These are phyloP conservation scores for Trichopria drosophilae DNA, from an alignment of 2,888 invertebrate genomes.

Conservation along the genomic window DNA sequence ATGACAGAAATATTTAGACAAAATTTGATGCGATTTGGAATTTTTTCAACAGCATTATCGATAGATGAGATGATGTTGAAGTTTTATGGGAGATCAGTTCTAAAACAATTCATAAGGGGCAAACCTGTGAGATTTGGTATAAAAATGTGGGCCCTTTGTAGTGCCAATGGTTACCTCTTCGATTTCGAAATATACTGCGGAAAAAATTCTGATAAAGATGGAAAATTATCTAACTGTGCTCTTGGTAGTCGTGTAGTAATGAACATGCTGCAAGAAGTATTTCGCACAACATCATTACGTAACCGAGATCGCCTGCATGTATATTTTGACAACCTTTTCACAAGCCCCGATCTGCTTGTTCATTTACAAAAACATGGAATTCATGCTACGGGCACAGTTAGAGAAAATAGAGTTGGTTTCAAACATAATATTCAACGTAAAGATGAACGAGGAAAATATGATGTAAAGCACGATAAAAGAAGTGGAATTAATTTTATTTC, in stretches of 20 bases:
- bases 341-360: slow-evolving; percentile 5
- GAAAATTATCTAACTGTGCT: slow-evolving; percentile 6
- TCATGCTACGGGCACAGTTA: neutral
- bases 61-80: slow-evolving; percentile 14
- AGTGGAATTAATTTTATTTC: too few relatives aligned
- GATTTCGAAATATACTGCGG: slow-evolving; percentile 23
- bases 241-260: slow-evolving; percentile 14
- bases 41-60: slow-evolving; percentile 6
- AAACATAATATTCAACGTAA: too few relatives aligned
- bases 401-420: too few relatives aligned
- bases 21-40: slow-evolving; percentile 9
- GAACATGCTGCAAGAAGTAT: slow-evolving; percentile 3
- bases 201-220: slow-evolving; percentile 1
- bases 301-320: neutral
- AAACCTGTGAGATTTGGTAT: slow-evolving; percentile 6
- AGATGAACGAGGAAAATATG: too few relatives aligned
- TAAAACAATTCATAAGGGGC: slow-evolving; percentile 8
- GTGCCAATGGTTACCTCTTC: slow-evolving; percentile 4
- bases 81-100: slow-evolving; percentile 6
- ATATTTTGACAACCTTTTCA: slow-evolving; percentile 15
- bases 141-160: slow-evolving; percentile 9
- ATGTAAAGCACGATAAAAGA: too few relatives aligned
- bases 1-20: slow-evolving; percentile 4
- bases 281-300: neutral
- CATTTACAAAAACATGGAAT: slow-evolving; percentile 7